These are phyloP conservation scores for Himalopsyche tibetana DNA, from an alignment of 2,888 invertebrate species.

Conservation along the genomic window DNA sequence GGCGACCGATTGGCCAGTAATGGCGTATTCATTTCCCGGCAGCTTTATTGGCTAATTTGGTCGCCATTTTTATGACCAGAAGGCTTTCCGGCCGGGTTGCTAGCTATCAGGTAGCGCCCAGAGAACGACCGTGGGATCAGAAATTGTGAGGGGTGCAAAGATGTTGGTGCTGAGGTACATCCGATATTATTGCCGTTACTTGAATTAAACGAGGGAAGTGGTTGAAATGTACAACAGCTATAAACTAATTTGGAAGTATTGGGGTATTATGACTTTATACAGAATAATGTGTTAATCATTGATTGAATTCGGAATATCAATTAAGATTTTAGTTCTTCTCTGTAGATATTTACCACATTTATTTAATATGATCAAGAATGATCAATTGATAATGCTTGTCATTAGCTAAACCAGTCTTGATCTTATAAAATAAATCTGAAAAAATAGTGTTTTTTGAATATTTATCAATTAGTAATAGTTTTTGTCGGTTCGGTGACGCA, in stretches of 20 bases:
- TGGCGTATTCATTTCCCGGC: constrained; percentile 42
- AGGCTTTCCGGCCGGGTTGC: constrained; percentile 54
- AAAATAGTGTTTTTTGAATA: too few species aligned
- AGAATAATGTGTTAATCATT: background rate
- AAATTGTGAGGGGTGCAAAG: constrained; percentile 24
- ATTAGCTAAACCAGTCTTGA: too few species aligned
- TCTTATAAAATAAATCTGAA: too few species aligned
- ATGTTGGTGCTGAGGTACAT: constrained; percentile 19
- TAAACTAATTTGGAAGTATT: background rate
- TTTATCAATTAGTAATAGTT: too few species aligned
- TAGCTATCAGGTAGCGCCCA: constrained; percentile 27
- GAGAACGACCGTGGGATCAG: constrained; percentile 26
- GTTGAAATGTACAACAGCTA: background rate
- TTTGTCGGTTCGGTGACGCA: too few species aligned
- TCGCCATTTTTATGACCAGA: constrained; percentile 57
- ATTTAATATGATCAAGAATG: too few species aligned
- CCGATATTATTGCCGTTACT: background rate
- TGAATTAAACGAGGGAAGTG: constrained; percentile 6
- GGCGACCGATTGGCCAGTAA: constrained; percentile 14
- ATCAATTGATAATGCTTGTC: too few species aligned
- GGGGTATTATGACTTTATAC: background rate
- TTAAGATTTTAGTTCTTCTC: too few species aligned
- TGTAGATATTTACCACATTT: too few species aligned
- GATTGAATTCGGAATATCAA: background rate
- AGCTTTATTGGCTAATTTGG: constrained; percentile 61